Percentiles rank a stretch among this genome's conserved stretches.
Evolutionary conservation across 2,113 vertebrate species (phyloP).

Genomic region (Pseudorhombus dupliciocellatus): DNA sequence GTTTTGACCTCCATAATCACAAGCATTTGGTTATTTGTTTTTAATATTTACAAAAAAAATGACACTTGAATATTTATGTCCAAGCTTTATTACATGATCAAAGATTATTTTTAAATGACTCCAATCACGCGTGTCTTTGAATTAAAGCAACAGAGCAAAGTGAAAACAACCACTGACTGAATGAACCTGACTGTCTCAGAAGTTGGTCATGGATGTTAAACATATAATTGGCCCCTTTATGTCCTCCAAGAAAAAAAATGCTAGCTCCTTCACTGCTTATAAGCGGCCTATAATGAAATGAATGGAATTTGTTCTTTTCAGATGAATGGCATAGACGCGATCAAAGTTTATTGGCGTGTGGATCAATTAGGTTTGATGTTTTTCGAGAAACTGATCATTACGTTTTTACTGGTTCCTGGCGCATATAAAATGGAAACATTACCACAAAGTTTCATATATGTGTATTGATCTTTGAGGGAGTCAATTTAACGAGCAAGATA

Average conservation of each 20-base stretch:
- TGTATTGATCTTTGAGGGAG: not conserved
- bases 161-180: too few relatives aligned
- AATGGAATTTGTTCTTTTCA: not conserved
- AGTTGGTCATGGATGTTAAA: too few relatives aligned
- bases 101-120: not conserved
- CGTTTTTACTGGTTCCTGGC: not conserved
- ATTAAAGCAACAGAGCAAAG: too few relatives aligned
- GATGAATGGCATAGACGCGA: not conserved
- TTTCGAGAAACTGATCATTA: constrained; percentile 13
- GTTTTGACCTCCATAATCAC: not conserved
- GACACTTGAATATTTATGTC: too few relatives aligned
- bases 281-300: too few relatives aligned
- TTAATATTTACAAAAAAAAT: not conserved
- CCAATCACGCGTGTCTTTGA: too few relatives aligned
- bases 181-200: too few relatives aligned
- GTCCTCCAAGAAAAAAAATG: too few relatives aligned
- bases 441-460: not conserved
- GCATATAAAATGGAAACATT: constrained; percentile 15
- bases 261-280: too few relatives aligned
- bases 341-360: not conserved
- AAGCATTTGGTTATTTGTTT: not conserved
- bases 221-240: too few relatives aligned
- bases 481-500: constrained; percentile 8
- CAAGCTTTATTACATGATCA: not conserved
- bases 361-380: constrained; percentile 4